phyloP scores from a whole-genome alignment of 2,113 vertebrate species.

The Oncorhynchus nerka region DNA sequence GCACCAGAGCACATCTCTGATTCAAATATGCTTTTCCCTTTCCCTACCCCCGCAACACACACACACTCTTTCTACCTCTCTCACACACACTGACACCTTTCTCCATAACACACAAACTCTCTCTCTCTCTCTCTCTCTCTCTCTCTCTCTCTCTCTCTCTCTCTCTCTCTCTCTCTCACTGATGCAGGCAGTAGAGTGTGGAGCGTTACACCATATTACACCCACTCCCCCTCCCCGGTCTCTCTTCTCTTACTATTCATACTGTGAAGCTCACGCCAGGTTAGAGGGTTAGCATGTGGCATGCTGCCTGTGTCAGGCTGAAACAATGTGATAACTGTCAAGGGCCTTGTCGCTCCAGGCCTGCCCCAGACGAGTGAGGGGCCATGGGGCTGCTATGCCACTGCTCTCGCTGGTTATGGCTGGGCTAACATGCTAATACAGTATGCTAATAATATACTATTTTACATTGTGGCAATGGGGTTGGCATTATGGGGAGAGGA shows the following conservation, averaged over 20 bases:
- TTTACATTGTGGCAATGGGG: too few species aligned
- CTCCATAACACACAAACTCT: neutral
- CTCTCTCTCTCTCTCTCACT: constrained; percentile 4
- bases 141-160: neutral
- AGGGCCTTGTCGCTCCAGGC: too few species aligned
- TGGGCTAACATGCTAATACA: too few species aligned
- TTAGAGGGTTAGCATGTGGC: too few species aligned
- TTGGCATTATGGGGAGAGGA: too few species aligned
- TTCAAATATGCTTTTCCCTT: neutral
- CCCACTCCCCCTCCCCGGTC: neutral
- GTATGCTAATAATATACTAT: too few species aligned
- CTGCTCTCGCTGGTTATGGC: too few species aligned
- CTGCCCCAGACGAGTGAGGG: too few species aligned
- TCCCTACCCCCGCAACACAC: neutral
- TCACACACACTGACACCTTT: constrained; percentile 1
- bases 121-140: neutral
- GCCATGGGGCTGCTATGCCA: too few species aligned
- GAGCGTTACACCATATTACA: neutral
- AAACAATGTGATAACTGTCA: too few species aligned
- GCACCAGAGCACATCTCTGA: neutral
- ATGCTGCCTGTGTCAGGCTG: too few species aligned
- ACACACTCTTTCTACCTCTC: neutral
- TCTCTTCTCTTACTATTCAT: neutral
- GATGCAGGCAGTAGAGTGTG: neutral
- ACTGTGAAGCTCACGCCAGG: neutral